Evolutionary conservation across 2,113 vertebrate species (phyloP), one percentile per base, ranked within the genome.

Genomic region (Laticauda laticaudata): DNA sequence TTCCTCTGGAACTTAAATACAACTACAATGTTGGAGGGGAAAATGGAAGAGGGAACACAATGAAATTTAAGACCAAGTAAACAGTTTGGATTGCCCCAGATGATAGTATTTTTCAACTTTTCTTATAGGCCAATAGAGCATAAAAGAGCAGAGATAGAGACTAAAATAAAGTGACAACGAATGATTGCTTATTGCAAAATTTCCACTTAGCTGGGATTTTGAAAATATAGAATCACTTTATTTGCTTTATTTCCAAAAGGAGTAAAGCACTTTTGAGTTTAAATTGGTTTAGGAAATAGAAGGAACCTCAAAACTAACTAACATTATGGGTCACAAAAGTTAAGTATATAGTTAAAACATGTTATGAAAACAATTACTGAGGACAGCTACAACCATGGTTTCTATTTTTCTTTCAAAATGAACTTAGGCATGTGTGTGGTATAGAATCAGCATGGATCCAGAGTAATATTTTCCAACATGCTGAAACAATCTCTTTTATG

Each of bases 341-440:
- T 88, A 29, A 91, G 51, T 92, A 87, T 39, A 87, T 56, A 81
- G 75, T 89, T 51, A 92, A 91, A 15, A 89, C 55, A 8, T 45
- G 57, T 43, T 43, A 59, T 53, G 34, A 95, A 95, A 95, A 3
- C 11, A 95, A 56, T 91, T 94, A 18, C 93, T 88, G n/a, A 1
- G 90, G 88, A 93, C 39, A 88, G 39, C 87, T 1, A 0, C 56
- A 94, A 92, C 11, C 45, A 85, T 55, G 9, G 57, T 94, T 87
- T 86, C 89, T 0, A 0, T 11, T 86, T 89, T 94, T 93, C 0
- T 0, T 39, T 89, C 90, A 56, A 56, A 39, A 87, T 94, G 45
- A 93, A 92, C 29, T 14, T 94, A 12, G 4, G 7, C n/a, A 11
- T 91, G 45, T 59, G 51, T 59, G 5, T 64, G 1, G 34, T 4